Percentiles rank a stretch among this genome's conserved stretches.
Evolutionary conservation across 2,113 vertebrate genomes (phyloP).

Genomic region (Nannobrachium achirus): DNA sequence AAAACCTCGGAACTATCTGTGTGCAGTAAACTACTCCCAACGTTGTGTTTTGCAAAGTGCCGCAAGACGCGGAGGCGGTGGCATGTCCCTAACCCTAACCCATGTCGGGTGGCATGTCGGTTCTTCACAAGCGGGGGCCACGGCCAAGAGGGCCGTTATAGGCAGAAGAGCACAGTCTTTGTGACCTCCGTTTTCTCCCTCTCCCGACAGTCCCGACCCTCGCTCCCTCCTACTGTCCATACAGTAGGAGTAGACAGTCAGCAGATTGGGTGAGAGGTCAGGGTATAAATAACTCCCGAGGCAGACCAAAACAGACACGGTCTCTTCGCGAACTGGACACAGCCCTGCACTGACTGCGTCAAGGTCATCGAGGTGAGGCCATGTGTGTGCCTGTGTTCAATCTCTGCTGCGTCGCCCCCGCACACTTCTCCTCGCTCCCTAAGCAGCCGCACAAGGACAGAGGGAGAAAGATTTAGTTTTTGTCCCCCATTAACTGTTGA

Average conservation of each 20-base stretch:
- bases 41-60: neutral
- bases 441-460: neutral
- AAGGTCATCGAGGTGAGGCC: constrained; percentile 26
- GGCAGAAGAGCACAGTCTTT: neutral
- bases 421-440: neutral
- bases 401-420: too few relatives aligned
- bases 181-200: neutral
- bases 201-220: neutral
- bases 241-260: neutral
- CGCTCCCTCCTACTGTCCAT: neutral
- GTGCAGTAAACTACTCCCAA: neutral
- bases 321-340: constrained; percentile 37
- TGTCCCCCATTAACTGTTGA: constrained; percentile 50
- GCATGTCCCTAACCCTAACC: too few relatives aligned
- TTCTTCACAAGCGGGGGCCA: too few relatives aligned
- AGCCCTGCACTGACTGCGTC: constrained; percentile 21
- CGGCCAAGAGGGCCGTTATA: neutral
- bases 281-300: constrained; percentile 60
- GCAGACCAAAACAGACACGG: constrained; percentile 4
- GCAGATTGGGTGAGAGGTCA: constrained; percentile 42
- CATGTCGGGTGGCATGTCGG: neutral
- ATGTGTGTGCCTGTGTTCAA: neutral
- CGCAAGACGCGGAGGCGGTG: neutral
- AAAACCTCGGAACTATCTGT: neutral
- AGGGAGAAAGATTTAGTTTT: constrained; percentile 11